A percentile compares a stretch with the other conserved stretches of the same genome.
These are phyloP conservation scores for Gasteruption jaculator DNA, from an alignment of 2,888 invertebrate species.

Conservation along the genomic window DNA sequence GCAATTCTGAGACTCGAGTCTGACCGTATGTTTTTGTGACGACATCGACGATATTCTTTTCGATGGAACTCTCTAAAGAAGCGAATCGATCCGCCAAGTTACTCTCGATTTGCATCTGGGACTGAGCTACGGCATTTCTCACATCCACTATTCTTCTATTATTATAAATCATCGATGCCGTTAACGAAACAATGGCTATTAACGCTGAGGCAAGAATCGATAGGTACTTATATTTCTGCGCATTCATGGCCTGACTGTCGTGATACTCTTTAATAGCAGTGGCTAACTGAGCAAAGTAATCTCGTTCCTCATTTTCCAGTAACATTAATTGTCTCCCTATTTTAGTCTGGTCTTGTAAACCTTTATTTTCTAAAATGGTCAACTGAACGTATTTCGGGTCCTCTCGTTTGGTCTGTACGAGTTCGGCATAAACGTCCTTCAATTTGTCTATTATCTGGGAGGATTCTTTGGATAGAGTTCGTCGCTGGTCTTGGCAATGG, in stretches of 20 bases:
- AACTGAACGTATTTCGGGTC: constrained; percentile 46
- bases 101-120: constrained; percentile 34
- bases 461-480: constrained; percentile 31
- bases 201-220: constrained; percentile 41
- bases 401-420: constrained; percentile 41
- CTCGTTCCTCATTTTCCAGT: constrained; percentile 43
- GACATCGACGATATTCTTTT: too few relatives aligned
- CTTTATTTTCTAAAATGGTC: constrained; percentile 44
- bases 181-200: constrained; percentile 40
- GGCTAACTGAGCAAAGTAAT: constrained; percentile 42
- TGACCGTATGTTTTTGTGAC: too few relatives aligned
- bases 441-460: constrained; percentile 33
- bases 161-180: constrained; percentile 43
- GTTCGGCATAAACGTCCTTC: constrained; percentile 42
- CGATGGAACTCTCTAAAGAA: constrained; percentile 19
- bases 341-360: constrained; percentile 39
- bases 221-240: constrained; percentile 45
- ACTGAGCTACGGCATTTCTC: constrained; percentile 29
- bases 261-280: constrained; percentile 49
- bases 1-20: too few relatives aligned
- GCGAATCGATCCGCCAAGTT: constrained; percentile 25
- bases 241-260: constrained; percentile 42
- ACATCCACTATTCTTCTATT: constrained; percentile 38
- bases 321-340: constrained; percentile 31
- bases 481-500: constrained; percentile 39